Evolutionary conservation across 2,113 vertebrate genomes (phyloP).

Genomic region (human (Homo sapiens)): GRCh38 chr16:83098001-83098500

Average conservation of each 20-base stretch:
- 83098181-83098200: background rate
- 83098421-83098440: background rate
- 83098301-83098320: too few species aligned
- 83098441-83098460: background rate
- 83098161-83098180: background rate
- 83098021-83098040: background rate
- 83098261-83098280: background rate
- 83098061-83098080: background rate
- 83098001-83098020: background rate
- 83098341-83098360: background rate
- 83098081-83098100: background rate
- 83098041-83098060: background rate
- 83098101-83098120: background rate
- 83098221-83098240: background rate
- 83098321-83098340: background rate
- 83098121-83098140: background rate
- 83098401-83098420: background rate
- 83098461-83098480: background rate
- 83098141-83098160: background rate
- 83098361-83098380: slow-evolving; percentile 13
- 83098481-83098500: background rate
- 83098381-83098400: background rate
- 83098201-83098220: background rate
- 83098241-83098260: background rate
- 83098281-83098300: background rate